Percentiles rank a stretch among this genome's conserved stretches.
Evolutionary conservation across 2,888 invertebrate species (phyloP).

Genomic region (Lamellibrachia satsuma): DNA sequence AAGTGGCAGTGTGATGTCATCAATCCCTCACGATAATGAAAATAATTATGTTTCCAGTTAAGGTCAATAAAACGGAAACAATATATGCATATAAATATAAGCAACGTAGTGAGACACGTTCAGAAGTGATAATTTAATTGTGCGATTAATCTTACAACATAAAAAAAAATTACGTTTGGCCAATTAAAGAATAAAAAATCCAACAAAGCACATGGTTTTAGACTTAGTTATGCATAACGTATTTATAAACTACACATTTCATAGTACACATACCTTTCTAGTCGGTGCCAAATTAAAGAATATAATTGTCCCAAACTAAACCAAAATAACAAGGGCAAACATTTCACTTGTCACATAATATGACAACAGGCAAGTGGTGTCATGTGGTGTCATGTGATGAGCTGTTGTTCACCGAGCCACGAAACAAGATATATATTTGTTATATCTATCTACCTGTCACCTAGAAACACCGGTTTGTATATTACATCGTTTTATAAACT

Average conservation of each 20-base stretch:
- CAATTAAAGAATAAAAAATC: neutral
- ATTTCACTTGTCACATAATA: neutral
- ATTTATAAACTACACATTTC: neutral
- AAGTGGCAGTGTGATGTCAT: constrained; percentile 13
- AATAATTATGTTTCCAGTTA: neutral
- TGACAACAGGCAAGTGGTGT: neutral
- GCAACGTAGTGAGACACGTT: neutral
- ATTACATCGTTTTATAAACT: neutral
- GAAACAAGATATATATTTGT: neutral
- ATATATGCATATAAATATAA: neutral
- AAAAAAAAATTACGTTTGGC: neutral
- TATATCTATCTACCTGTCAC: neutral
- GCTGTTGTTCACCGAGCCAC: neutral
- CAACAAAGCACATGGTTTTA: neutral
- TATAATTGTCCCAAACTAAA: neutral
- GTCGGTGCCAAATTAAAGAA: neutral
- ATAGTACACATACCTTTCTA: neutral
- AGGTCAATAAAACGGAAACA: neutral
- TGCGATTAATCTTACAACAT: neutral
- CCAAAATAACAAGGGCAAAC: neutral
- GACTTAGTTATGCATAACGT: neutral
- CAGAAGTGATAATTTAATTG: neutral
- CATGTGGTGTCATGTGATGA: constrained; percentile 17
- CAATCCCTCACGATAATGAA: neutral
- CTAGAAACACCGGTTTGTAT: neutral